Conservation (phyloP, 1,140 invertebrate genomes). For the Drosophila varians region DNA sequence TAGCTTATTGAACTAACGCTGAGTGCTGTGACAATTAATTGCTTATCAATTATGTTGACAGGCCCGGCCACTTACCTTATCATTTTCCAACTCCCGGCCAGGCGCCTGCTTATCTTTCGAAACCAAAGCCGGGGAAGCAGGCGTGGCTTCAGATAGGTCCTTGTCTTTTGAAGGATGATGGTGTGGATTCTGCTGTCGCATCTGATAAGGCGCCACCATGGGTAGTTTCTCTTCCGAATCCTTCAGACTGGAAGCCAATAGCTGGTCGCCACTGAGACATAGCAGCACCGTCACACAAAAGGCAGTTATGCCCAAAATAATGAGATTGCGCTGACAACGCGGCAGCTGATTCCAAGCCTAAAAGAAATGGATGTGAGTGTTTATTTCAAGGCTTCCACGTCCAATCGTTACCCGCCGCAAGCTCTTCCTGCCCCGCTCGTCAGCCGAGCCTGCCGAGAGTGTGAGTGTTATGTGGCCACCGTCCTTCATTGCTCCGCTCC, state of each 20-base stretch:
- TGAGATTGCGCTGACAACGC: slow-evolving; percentile 90
- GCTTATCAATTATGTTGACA: slow-evolving; percentile 16
- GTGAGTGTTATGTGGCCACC: slow-evolving; percentile 72
- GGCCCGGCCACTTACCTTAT: slow-evolving; percentile 48
- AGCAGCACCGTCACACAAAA: slow-evolving; percentile 65
- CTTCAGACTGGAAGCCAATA: slow-evolving; percentile 42
- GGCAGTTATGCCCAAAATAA: slow-evolving; percentile 85
- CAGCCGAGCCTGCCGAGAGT: slow-evolving; percentile 43
- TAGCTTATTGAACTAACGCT: slow-evolving; percentile 1
- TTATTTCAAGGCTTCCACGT: background rate
- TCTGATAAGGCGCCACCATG: slow-evolving; percentile 46
- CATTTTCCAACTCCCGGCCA: slow-evolving; percentile 16
- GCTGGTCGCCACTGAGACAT: slow-evolving; percentile 65
- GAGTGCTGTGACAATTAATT: background rate
- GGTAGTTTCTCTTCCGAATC: slow-evolving; percentile 23
- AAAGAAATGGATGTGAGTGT: background rate
- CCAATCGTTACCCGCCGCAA: slow-evolving; percentile 66
- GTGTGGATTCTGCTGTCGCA: slow-evolving; percentile 44
- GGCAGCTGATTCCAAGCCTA: slow-evolving; percentile 93
- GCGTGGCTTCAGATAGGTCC: slow-evolving; percentile 3
- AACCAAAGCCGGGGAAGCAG: slow-evolving; percentile 3
- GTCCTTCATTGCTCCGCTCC: slow-evolving; percentile 50
- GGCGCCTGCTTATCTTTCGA: slow-evolving; percentile 8
- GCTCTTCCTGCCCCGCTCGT: slow-evolving; percentile 64
- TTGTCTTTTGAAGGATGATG: slow-evolving; percentile 46